A percentile compares a stretch with the other conserved stretches of the same genome.
Conservation (phyloP, 2,113 vertebrate genomes). For the Scalopus aquaticus region DNA sequence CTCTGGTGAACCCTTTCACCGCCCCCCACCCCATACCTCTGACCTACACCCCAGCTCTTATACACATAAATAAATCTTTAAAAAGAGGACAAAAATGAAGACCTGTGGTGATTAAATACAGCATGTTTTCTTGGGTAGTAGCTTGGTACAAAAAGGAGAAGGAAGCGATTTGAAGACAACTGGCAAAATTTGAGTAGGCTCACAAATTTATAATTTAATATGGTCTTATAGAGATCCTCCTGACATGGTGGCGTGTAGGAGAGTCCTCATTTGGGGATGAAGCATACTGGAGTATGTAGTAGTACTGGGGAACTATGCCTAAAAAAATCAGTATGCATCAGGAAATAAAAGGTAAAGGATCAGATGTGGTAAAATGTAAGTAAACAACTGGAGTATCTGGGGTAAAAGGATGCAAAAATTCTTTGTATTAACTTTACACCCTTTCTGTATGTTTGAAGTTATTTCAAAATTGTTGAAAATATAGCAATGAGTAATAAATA, state of each 20-base stretch:
- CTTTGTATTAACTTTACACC: neutral
- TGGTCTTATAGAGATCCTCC: neutral
- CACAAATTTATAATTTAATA: neutral
- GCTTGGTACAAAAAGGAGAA: neutral
- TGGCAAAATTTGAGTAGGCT: neutral
- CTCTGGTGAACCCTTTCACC: no score
- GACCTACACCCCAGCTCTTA: no score
- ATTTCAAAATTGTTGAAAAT: conserved; percentile 19
- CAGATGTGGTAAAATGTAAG: neutral
- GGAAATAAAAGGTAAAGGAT: neutral
- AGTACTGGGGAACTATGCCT: neutral
- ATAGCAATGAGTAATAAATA: neutral
- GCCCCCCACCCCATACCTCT: no score
- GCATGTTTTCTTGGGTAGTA: neutral
- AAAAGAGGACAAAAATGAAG: no score
- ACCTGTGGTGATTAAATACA: no score
- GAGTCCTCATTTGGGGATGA: neutral
- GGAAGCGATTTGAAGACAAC: neutral
- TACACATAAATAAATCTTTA: no score
- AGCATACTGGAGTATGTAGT: neutral
- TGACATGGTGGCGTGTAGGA: neutral
- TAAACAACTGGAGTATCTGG: neutral
- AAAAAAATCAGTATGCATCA: neutral
- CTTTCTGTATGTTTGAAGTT: neutral
- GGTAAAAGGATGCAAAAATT: neutral